Percentiles rank a stretch among this genome's conserved stretches.
Conservation (phyloP, 1,140 invertebrate genomes). For the Pseudobourletiella spinata region DNA sequence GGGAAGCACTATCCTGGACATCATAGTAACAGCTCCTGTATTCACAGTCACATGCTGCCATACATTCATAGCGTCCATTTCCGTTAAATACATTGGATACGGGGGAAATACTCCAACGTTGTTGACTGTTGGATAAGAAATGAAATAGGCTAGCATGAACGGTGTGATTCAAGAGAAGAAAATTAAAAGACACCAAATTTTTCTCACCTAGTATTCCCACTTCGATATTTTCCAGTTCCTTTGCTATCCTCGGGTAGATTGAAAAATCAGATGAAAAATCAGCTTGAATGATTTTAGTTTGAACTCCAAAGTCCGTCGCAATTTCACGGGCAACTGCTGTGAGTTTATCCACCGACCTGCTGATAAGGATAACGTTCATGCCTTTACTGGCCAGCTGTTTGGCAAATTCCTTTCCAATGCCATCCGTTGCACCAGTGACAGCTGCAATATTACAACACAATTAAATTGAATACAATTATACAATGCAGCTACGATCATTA, state of each 20-base stretch:
- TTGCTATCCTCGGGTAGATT: conserved; percentile 65
- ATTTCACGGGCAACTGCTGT: conserved; percentile 64
- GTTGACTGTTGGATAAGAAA: no score
- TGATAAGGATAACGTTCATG: conserved; percentile 76
- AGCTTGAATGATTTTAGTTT: conserved; percentile 68
- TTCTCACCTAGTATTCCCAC: not conserved
- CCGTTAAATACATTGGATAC: conserved; percentile 65
- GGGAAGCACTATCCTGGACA: not conserved
- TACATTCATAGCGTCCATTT: not conserved
- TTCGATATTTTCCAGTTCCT: conserved; percentile 49
- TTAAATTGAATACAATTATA: not conserved
- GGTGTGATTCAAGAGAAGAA: no score
- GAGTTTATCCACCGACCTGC: conserved; percentile 65
- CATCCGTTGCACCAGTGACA: conserved; percentile 83
- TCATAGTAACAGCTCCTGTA: not conserved
- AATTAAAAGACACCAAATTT: no score
- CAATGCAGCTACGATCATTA: not conserved
- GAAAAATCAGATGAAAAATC: conserved; percentile 65
- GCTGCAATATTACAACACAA: conserved; percentile 48
- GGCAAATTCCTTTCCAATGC: conserved; percentile 84
- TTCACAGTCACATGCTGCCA: not conserved
- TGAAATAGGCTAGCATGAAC: no score
- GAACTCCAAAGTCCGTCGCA: conserved; percentile 52
- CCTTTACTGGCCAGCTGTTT: conserved; percentile 67
- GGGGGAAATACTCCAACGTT: conserved; percentile 88